Base-by-base conservation (phyloP, 2,888 invertebrate species). In the Nycteola revayana region DNA sequence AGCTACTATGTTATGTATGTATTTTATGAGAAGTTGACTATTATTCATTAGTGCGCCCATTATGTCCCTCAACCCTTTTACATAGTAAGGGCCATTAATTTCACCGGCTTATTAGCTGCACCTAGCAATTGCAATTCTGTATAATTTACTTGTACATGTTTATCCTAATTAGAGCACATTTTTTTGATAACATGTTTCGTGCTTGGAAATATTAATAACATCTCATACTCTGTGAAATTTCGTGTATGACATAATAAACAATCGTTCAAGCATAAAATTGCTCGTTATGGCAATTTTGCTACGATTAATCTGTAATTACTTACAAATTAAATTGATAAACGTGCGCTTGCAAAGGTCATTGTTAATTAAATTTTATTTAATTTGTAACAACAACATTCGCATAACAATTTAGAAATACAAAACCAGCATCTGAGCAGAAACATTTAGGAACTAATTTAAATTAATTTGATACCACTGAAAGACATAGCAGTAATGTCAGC, bases 71-170 rank as follows among this genome's bases (percentile, higher is more conserved):
- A 50, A 39, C 36, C 51, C 49, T 32, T 42, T 14, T 14, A 14
- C 36, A 36, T 54, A 58, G 41, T 51, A 54, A 49, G 56, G 43
- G 45, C 47, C 56, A 62, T 65, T 60, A 59, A 54, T 57, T 60
- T 43, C 28, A 21, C 49, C 36, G 43, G 42, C 40, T 40, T 43
- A 52, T 58, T 56, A 51, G 28, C 39, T 35, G 36, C 49, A 49
- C 42, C 41, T 49, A 48, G 39, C 46, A 48, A 46, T 42, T 37
- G 39, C 36, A 40, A 56, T 42, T 52, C 42, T 37, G 32, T 49
- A 42, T 49, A 46, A 51, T 58, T 47, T n/a, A n/a, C n/a, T n/a
- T n/a, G n/a, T n/a, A n/a, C n/a, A n/a, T n/a, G n/a, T n/a, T n/a
- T n/a, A n/a, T n/a, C n/a, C n/a, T n/a, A n/a, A n/a, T n/a, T n/a